Conservation (phyloP, 2,113 vertebrate species). For the Pseudolaguvia tuberculata region DNA sequence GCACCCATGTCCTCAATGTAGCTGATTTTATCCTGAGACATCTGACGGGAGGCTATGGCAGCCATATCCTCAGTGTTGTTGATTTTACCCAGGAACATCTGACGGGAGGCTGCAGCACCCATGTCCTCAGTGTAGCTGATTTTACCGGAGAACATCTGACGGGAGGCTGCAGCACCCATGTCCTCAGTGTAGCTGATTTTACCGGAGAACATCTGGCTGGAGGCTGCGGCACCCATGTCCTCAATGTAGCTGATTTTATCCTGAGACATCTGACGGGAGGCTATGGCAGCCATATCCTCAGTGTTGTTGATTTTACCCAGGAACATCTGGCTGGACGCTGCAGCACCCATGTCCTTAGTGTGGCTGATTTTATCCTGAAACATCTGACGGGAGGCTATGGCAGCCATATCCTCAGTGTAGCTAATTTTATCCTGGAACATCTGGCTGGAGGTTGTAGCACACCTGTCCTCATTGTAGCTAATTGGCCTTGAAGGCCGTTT, state of each 20-base stretch:
- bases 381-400: no score
- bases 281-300: no score
- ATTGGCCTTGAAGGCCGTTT: not conserved
- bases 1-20: not conserved
- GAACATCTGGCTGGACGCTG: no score
- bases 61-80: not conserved
- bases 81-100: not conserved
- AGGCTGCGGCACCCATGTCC: not conserved
- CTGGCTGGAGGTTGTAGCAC: no score
- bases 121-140: not conserved
- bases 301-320: no score
- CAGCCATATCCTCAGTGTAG: no score
- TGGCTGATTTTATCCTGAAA: no score
- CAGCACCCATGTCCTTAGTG: no score
- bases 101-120: not conserved
- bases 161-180: not conserved
- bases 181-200: not conserved
- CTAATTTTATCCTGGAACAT: no score
- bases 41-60: not conserved
- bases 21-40: not conserved
- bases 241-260: not conserved
- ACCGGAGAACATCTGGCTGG: not conserved
- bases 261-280: not conserved
- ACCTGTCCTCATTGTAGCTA: not conserved
- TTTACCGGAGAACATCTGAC: not conserved